Base-by-base conservation (phyloP, 2,113 vertebrate species). In the Zosterops japonicus region DNA sequence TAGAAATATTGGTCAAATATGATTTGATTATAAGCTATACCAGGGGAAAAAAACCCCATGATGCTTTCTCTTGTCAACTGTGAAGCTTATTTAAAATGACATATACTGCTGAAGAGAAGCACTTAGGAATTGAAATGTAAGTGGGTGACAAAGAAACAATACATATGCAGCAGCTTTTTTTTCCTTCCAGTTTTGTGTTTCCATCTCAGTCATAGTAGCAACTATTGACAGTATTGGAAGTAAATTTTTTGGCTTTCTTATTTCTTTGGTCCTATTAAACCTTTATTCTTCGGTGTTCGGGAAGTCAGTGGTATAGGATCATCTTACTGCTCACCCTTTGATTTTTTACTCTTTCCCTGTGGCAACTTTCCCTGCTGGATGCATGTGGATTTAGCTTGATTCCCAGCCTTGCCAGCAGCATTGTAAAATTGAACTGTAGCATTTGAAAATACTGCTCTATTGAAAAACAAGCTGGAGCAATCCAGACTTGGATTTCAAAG, bases 401-500 rank as follows among this genome's bases (percentile, higher is more conserved):
- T 97, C 67, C 74, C 60, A 92, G 27, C 53, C 75, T 85, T 4
- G 64, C 93, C 65, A 82, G 72, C 70, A 96, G 91, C 83, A 36
- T n/a, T 94, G 59, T 79, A 80, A 91, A 90, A 96, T 93, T 21
- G 20, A 96, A 91, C 70, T 56, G 59, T 60, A 93, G 90, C 91
- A 59, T 94, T 95, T 89, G 87, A 85, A 83, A 95, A 89, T 85
- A 75, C 35, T 72, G 63, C 49, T 90, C 35, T 80, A 76, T 86
- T 95, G 88, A 90, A 88, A 89, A 93, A 87, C 75, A 89, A 96
- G 52, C 64, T 88, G 61, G 50, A 93, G 76, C 65, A 89, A 83
- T 95, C 83, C 60, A 95, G 61, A 63, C 78, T 90, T 95, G 82
- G 75, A 64, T 96, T 95, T 96, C 31, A 61, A 71, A 90, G 67